Conservation (phyloP, 2,888 invertebrate species). For the Julus scanicus region DNA sequence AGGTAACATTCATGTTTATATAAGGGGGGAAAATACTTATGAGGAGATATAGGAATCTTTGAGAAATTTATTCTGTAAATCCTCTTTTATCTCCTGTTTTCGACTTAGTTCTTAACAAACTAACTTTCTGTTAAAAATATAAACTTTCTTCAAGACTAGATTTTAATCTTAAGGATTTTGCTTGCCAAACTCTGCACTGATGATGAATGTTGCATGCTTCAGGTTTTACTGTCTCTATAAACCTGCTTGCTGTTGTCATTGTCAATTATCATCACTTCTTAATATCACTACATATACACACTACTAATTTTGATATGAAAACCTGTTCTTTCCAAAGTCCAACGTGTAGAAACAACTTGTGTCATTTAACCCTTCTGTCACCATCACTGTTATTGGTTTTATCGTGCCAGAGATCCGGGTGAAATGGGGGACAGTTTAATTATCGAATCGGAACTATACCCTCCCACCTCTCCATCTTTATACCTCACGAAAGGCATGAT, state of each 20-base stretch:
- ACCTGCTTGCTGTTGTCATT: neutral
- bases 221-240: neutral
- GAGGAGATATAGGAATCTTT: too few relatives aligned
- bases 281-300: neutral
- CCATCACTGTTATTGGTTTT: neutral
- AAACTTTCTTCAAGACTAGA: too few relatives aligned
- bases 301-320: neutral
- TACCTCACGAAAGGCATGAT: constrained; percentile 1
- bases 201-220: neutral
- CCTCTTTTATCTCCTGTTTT: too few relatives aligned
- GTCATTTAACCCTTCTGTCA: neutral
- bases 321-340: neutral
- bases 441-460: neutral
- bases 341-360: neutral
- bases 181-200: neutral
- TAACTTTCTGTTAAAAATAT: too few relatives aligned
- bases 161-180: neutral
- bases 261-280: neutral
- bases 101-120: too few relatives aligned
- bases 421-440: constrained; percentile 39
- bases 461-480: constrained; percentile 9
- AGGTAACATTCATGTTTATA: too few relatives aligned
- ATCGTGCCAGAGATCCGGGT: neutral
- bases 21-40: too few relatives aligned
- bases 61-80: too few relatives aligned